phyloP scores from a whole-genome alignment of 1,140 invertebrate species.

The Heliconius hewitsoni region DNA sequence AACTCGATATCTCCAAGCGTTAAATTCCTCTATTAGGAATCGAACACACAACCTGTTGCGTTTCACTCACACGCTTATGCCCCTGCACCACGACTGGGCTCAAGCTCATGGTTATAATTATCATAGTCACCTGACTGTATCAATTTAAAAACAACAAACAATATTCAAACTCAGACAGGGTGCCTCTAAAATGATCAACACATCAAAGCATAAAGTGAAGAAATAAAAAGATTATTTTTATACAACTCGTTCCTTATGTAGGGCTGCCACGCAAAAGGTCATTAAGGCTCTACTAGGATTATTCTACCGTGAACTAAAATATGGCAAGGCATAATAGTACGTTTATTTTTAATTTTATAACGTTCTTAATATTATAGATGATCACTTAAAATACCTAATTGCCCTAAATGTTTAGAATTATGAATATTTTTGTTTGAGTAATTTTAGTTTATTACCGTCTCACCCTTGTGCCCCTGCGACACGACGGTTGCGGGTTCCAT shows the following conservation, averaged over 20 bases:
- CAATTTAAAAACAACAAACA: too few species aligned
- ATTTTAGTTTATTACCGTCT: background rate
- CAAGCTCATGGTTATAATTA: too few species aligned
- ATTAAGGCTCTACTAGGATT: constrained; percentile 16
- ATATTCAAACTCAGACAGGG: background rate
- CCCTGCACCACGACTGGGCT: too few species aligned
- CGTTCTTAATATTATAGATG: constrained; percentile 2
- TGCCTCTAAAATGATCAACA: background rate
- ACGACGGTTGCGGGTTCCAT: too few species aligned
- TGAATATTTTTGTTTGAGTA: background rate
- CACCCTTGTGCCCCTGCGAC: too few species aligned
- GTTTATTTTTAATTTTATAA: constrained; percentile 10
- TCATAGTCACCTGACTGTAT: background rate
- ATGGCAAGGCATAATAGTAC: constrained; percentile 11
- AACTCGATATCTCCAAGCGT: too few species aligned
- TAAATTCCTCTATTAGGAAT: too few species aligned
- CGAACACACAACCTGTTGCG: too few species aligned
- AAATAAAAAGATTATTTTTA: constrained; percentile 17
- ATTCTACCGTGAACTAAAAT: constrained; percentile 29
- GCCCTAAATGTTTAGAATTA: background rate
- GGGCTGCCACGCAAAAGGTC: constrained; percentile 25
- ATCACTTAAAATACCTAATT: background rate
- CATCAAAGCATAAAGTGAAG: background rate
- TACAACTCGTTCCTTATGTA: constrained; percentile 14
- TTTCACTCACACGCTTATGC: too few species aligned